These are phyloP conservation scores for Alviniconcha strummeri DNA, from an alignment of 2,888 invertebrate species.

Conservation along the genomic window DNA sequence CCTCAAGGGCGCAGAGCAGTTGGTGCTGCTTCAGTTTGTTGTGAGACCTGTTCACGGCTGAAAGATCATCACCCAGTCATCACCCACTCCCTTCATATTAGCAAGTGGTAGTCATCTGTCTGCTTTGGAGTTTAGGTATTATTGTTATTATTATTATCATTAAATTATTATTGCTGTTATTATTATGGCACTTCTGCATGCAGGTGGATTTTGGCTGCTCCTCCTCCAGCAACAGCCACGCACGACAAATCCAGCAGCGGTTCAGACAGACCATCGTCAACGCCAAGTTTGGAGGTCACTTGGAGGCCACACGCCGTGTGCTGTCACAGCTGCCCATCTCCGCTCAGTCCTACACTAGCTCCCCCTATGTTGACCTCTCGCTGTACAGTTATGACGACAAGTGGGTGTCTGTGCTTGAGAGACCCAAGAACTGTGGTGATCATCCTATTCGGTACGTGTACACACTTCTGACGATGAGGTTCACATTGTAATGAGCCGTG, in stretches of 20 bases:
- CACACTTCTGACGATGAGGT: no score
- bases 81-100: no score
- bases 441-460: slow-evolving; percentile 87
- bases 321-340: slow-evolving; percentile 94
- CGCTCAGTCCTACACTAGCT: slow-evolving; percentile 93
- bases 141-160: no score
- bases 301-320: slow-evolving; percentile 91
- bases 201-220: slow-evolving; percentile 90
- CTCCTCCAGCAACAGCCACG: slow-evolving; percentile 91
- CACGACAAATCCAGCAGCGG: slow-evolving; percentile 81
- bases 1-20: no score
- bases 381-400: slow-evolving; percentile 96
- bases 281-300: slow-evolving; percentile 91
- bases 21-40: no score
- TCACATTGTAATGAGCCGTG: no score
- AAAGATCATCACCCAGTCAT: no score
- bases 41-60: no score
- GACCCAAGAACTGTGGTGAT: slow-evolving; percentile 94
- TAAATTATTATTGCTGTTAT: no score
- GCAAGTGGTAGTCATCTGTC: no score
- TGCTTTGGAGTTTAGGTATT: no score
- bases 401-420: slow-evolving; percentile 95
- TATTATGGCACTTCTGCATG: neutral
- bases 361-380: slow-evolving; percentile 93
- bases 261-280: slow-evolving; percentile 93